Conservation (phyloP, 1,140 invertebrate genomes). For the Matsumurasca onukii region DNA sequence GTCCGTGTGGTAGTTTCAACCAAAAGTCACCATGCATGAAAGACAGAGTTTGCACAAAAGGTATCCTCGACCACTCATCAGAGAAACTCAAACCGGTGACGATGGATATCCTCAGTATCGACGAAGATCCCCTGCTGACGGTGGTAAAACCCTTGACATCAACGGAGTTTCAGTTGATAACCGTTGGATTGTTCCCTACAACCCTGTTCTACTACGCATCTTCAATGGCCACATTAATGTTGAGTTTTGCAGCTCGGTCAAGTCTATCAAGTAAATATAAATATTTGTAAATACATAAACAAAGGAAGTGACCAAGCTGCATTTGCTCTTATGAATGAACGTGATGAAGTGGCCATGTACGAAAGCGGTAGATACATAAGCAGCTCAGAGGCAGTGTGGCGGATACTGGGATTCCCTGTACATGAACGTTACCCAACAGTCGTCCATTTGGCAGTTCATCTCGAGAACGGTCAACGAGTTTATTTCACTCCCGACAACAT, state of each 20-base stretch:
- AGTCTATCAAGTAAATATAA: slow-evolving; percentile 46
- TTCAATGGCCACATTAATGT: slow-evolving; percentile 49
- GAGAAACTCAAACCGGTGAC: slow-evolving; percentile 41
- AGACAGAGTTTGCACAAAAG: slow-evolving; percentile 52
- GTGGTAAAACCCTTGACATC: slow-evolving; percentile 27
- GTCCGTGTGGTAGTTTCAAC: slow-evolving; percentile 54
- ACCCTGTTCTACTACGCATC: slow-evolving; percentile 44
- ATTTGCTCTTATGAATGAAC: not conserved
- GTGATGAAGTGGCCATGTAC: slow-evolving; percentile 24
- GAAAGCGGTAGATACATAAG: slow-evolving; percentile 49
- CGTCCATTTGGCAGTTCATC: slow-evolving; percentile 46
- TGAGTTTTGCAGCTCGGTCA: slow-evolving; percentile 47
- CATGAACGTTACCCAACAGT: slow-evolving; percentile 47
- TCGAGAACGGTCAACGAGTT: slow-evolving; percentile 45
- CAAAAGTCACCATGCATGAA: slow-evolving; percentile 52
- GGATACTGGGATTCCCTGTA: slow-evolving; percentile 47
- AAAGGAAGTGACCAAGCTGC: slow-evolving; percentile 44
- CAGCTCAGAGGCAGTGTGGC: slow-evolving; percentile 49
- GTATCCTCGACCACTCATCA: slow-evolving; percentile 45
- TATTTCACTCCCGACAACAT: slow-evolving; percentile 39
- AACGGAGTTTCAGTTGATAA: slow-evolving; percentile 42
- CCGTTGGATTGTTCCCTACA: slow-evolving; percentile 49
- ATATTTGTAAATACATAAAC: slow-evolving; percentile 50
- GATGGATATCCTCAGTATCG: slow-evolving; percentile 49
- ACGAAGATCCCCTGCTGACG: slow-evolving; percentile 34